Base-by-base conservation (phyloP, 2,888 invertebrate species). In the Neoaliturus tenellus region DNA sequence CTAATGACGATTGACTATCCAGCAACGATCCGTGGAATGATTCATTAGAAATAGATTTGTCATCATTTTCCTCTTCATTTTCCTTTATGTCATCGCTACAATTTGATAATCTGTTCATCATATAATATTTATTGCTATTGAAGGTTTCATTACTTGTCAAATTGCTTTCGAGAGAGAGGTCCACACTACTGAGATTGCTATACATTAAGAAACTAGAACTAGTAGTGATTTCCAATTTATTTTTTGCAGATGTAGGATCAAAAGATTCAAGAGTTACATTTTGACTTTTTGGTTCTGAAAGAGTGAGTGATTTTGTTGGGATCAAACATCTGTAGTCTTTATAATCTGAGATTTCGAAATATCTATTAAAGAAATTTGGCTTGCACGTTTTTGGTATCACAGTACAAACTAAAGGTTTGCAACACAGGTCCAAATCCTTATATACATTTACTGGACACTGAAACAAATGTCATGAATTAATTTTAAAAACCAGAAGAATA, bases 331-430 rank as follows among this genome's bases (percentile, higher is more conserved):
- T 41, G 25, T 23, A 28, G n/a, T 75, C 75, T 44, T 41, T 75
- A n/a, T 75, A 75, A 41, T 75, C 25, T 44, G 44, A 39, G 75
- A 75, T 39, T 1, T 75, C 48, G 8, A 75, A 44, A 44, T 39
- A 75, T 44, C 12, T 44, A 25, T 35, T 48, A 12, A 62, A 14
- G 14, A 62, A 62, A 62, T 62, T 62, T 4, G 75, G 75, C 23
- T 10, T 75, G 48, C 75, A 44, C 8, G 75, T 75, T 75, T 75
- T 75, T 44, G 41, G 75, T 6, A 75, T 28, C 28, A 39, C 48
- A 35, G 75, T 75, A 25, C 75, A 75, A 28, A 75, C 48, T 28
- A 44, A 75, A 2, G 75, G 75, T 17, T 75, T 75, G 28, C 75
- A 75, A 17, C 75, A 75, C 25, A 41, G 23, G 20, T 35, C 39